A percentile compares a stretch with the other conserved stretches of the same genome.
Evolutionary conservation across 2,113 vertebrate species (phyloP).

Genomic region (Oryzias melastigma): DNA sequence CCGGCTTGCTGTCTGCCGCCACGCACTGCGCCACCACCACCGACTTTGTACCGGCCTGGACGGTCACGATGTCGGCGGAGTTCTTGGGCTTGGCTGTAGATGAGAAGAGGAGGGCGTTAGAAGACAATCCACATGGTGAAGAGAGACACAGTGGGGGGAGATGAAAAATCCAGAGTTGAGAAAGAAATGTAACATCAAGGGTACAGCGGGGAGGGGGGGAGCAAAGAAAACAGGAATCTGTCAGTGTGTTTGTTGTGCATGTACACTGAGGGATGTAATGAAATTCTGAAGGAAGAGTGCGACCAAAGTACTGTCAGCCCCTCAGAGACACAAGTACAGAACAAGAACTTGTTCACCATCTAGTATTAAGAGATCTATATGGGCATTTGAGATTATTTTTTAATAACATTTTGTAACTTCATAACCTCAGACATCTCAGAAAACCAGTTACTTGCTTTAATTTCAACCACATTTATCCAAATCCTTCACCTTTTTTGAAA

Average conservation of each 20-base stretch:
- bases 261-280: conserved; percentile 25
- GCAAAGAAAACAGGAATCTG: conserved; percentile 11
- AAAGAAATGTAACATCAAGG: too few species aligned
- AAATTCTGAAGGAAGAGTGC: conserved; percentile 11
- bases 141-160: background rate
- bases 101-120: background rate
- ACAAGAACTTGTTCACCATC: background rate
- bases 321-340: conserved; percentile 5
- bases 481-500: too few species aligned
- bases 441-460: too few species aligned
- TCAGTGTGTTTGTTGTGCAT: conserved; percentile 42
- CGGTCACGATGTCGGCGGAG: conserved; percentile 65
- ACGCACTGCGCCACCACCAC: conserved; percentile 80
- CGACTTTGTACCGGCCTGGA: conserved; percentile 58
- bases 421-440: too few species aligned
- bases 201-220: background rate
- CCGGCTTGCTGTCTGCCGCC: conserved; percentile 78
- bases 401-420: too few species aligned
- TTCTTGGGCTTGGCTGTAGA: conserved; percentile 77
- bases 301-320: background rate
- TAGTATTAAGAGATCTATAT: background rate
- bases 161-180: too few species aligned
- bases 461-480: too few species aligned
- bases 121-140: background rate
- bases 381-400: too few species aligned